Evolutionary conservation across 2,888 invertebrate species (phyloP).

Genomic region (Trachelus iudaicus): DNA sequence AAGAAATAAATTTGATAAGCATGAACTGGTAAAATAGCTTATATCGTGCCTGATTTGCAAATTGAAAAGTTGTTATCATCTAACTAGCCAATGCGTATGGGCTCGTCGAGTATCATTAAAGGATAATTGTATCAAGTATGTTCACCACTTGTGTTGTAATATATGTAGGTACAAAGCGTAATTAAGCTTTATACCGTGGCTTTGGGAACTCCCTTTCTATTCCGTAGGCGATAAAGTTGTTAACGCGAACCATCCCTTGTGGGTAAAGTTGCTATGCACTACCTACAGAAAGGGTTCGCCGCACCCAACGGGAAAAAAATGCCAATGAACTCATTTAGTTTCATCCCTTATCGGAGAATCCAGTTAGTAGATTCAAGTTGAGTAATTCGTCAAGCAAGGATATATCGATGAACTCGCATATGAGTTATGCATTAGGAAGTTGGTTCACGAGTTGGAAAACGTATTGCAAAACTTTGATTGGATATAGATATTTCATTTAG

Average conservation of each 20-base stretch:
- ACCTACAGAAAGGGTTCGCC: background rate
- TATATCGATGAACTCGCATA: background rate
- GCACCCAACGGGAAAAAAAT: background rate
- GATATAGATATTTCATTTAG: slow-evolving; percentile 33
- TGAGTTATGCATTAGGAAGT: background rate
- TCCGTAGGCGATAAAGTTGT: background rate
- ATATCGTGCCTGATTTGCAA: background rate
- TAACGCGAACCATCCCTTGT: background rate
- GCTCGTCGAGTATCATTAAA: background rate
- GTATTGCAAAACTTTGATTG: slow-evolving; percentile 34
- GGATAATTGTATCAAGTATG: background rate
- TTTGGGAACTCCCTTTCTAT: background rate
- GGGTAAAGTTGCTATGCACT: background rate
- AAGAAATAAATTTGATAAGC: background rate
- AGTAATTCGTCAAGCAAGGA: background rate
- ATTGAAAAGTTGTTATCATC: background rate
- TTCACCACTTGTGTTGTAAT: background rate
- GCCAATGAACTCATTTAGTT: background rate
- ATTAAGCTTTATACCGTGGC: background rate
- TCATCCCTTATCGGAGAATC: background rate
- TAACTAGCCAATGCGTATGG: background rate
- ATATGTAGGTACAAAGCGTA: background rate
- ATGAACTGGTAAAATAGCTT: background rate
- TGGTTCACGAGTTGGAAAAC: slow-evolving; percentile 8
- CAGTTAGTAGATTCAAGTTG: background rate